Conservation (phyloP, 2,888 invertebrate genomes). For the Tetheella fluctuosa region DNA sequence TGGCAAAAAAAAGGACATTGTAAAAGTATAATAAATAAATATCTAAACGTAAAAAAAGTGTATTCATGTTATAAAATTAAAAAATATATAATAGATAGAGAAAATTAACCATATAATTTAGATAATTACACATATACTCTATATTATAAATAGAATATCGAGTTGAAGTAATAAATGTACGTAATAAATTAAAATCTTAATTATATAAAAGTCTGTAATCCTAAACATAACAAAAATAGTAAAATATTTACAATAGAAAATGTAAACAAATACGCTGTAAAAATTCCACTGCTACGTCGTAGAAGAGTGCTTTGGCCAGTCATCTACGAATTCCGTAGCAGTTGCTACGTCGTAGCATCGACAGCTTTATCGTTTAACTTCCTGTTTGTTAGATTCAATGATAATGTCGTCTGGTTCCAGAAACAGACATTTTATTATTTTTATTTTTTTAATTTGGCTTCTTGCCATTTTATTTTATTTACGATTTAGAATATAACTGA, state of each 20-base stretch:
- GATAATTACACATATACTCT: too few species aligned
- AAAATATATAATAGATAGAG: too few species aligned
- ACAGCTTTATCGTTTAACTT: constrained; percentile 18
- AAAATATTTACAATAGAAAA: neutral
- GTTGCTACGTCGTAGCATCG: constrained; percentile 43
- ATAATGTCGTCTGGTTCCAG: constrained; percentile 3
- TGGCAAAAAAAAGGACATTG: too few species aligned
- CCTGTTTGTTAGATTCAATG: constrained; percentile 10
- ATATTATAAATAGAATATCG: too few species aligned
- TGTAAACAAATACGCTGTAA: neutral
- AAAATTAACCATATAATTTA: too few species aligned
- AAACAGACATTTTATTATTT: constrained; percentile 4
- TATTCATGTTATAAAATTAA: too few species aligned
- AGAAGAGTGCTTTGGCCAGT: constrained; percentile 25
- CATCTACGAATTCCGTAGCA: constrained; percentile 46
- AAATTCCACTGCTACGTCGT: neutral
- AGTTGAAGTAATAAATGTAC: too few species aligned
- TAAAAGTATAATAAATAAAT: too few species aligned
- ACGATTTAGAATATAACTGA: neutral
- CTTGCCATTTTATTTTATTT: neutral
- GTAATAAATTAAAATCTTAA: too few species aligned
- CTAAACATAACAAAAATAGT: too few species aligned
- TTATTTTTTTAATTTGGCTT: neutral
- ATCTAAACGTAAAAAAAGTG: too few species aligned
- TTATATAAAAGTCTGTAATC: too few species aligned